Evolutionary conservation across 1,140 invertebrate species (phyloP), one percentile per base, ranked within the genome.

Genomic region (Octopus bimaculoides): DNA sequence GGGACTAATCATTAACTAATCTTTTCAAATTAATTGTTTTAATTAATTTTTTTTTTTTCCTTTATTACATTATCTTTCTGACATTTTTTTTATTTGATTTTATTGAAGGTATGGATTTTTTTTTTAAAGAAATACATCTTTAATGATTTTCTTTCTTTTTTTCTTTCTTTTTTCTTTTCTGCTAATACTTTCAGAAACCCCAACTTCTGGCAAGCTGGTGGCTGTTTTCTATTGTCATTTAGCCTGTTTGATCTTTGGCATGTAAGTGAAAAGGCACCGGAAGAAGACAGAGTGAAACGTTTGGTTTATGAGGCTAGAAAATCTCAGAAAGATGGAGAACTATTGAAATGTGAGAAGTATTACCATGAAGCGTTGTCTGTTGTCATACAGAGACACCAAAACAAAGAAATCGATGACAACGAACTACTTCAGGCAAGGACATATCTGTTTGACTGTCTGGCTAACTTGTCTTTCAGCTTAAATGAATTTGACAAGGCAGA

Each of bases 381-480:
- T 10, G 84, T 86, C 12, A 81, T 84, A 10, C 79, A 84, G 20
- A 78, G 85, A 75, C 79, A 84, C 4, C 81, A 81, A 54, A 75
- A 83, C 5, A 81, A 83, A n/a, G 81, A 85, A 78, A 86, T 87
- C 73, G 81, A 81, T 69, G 76, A 84, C 14, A 82, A 85, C 41
- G 83, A 86, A 12, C 82, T 85, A 75, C 52, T 87, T 20, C 90
- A 95, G 83, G 96, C 94, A 53, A 91, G 96, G 76, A 94, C 95
- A 9, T 97, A 97, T 85, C 93, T 97, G 79, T 97, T 95, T 87
- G 96, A 98, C 91, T 85, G 96, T 7, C 93, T 98, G 93, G 96
- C 96, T 7, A 97, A 98, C 91, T 91, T 97, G 75, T 95, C 96
- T 17, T 93, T 96, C 86, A 92, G 95, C 84, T 91, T 91, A 76